Evolutionary conservation across 2,113 vertebrate species (phyloP).

Genomic region (Cinclus cinclus): DNA sequence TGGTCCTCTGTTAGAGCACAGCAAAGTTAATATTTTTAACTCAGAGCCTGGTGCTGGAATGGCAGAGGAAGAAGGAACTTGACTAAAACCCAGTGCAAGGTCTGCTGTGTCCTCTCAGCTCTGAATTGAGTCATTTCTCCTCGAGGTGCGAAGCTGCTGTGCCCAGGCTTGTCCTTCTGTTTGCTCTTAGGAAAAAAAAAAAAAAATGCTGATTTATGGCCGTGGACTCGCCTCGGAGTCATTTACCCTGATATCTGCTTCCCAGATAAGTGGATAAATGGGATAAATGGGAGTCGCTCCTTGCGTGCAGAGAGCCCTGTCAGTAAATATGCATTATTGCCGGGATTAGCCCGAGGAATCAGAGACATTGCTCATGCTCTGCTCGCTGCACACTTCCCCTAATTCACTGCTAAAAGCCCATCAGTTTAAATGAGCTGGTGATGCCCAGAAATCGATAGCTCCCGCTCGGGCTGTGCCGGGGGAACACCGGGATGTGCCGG

Average conservation of each 20-base stretch:
- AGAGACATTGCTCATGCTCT: conserved; percentile 44
- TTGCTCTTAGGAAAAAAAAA: not conserved
- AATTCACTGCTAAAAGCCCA: conserved; percentile 29
- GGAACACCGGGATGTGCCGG: rapidly evolving
- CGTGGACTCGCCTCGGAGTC: not conserved
- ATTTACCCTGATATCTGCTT: conserved; percentile 9
- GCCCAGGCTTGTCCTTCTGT: not conserved
- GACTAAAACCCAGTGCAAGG: not conserved
- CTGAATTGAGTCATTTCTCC: not conserved
- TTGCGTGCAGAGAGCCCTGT: not conserved
- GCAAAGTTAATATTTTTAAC: not conserved
- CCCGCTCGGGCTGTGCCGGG: not conserved
- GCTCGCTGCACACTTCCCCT: not conserved
- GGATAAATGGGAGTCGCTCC: conserved; percentile 32
- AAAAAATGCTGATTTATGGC: conserved; percentile 27
- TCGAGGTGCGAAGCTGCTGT: not conserved
- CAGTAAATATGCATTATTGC: conserved; percentile 54
- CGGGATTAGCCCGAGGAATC: conserved; percentile 44
- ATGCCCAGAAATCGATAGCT: not conserved
- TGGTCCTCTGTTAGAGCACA: not conserved
- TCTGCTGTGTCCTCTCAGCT: not conserved
- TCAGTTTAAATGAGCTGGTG: not conserved
- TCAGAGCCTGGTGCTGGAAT: not conserved
- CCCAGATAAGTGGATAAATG: conserved; percentile 52
- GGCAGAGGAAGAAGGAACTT: not conserved